Percentiles rank a stretch among this genome's conserved stretches.
Conservation (phyloP, 2,888 invertebrate genomes). For the Tiliacea aurago region DNA sequence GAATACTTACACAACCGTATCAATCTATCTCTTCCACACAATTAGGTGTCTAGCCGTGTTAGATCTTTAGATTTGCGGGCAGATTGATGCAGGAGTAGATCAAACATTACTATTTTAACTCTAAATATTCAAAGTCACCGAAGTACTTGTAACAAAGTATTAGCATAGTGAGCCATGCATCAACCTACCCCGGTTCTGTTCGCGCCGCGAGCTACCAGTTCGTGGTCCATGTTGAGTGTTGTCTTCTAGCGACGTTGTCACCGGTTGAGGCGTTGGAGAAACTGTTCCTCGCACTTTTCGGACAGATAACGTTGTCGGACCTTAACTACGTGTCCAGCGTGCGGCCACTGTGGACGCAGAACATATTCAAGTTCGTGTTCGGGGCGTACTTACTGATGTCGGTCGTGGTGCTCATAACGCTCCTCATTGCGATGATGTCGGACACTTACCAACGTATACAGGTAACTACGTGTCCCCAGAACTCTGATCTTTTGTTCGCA, state of each 20-base stretch:
- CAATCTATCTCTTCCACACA: conserved; percentile 80
- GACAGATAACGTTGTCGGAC: conserved; percentile 96
- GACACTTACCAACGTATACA: conserved; percentile 99
- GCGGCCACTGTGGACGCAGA: conserved; percentile 95
- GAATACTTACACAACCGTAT: conserved; percentile 70
- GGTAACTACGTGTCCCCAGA: conserved; percentile 92
- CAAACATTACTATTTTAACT: conserved; percentile 18
- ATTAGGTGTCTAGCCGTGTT: conserved; percentile 78
- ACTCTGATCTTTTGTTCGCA: conserved; percentile 91
- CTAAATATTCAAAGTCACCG: conserved; percentile 2
- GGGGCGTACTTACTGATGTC: conserved; percentile 99
- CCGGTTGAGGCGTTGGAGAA: conserved; percentile 98
- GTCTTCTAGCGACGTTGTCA: conserved; percentile 94
- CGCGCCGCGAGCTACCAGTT: conserved; percentile 74
- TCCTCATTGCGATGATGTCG: conserved; percentile 99
- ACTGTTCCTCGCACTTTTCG: conserved; percentile 99
- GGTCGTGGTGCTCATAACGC: conserved; percentile 99
- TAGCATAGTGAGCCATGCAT: conserved; percentile 66
- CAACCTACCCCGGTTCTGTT: conserved; percentile 78
- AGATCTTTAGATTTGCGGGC: conserved; percentile 76
- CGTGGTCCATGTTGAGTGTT: conserved; percentile 86
- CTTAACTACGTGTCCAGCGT: conserved; percentile 93
- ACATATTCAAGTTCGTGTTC: conserved; percentile 97
- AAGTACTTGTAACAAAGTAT: conserved; percentile 31
- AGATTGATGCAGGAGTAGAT: conserved; percentile 76